Conservation (phyloP, 2,113 vertebrate genomes). For the Eidolon helvum region DNA sequence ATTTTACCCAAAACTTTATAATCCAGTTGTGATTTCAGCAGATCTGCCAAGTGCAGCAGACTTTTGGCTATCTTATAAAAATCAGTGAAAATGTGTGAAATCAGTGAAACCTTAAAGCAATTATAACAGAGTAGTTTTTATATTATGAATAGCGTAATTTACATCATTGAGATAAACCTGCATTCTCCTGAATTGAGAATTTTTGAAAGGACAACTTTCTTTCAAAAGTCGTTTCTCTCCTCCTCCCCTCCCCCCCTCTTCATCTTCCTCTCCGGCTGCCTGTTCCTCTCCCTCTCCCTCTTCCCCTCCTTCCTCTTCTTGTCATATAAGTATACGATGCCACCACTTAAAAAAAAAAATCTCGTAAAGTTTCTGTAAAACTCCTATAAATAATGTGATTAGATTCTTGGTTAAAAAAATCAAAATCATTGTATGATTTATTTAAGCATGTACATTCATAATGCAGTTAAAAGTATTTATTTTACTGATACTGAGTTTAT, state of each 20-base stretch:
- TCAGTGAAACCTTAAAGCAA: not conserved
- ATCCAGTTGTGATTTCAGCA: not conserved
- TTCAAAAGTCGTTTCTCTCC: not conserved
- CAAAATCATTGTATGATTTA: not conserved
- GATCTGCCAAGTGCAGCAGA: not conserved
- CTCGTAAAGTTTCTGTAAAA: not conserved
- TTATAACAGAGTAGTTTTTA: not conserved
- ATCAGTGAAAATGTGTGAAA: not conserved
- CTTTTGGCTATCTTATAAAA: not conserved
- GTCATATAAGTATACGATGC: not conserved
- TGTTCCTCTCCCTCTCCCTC: not conserved
- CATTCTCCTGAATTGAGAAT: not conserved
- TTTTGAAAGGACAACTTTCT: not conserved
- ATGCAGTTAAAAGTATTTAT: not conserved
- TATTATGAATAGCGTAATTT: not conserved
- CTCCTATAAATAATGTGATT: not conserved
- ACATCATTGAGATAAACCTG: not conserved
- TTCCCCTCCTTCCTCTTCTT: not conserved
- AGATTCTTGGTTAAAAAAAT: not conserved
- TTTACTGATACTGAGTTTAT: not conserved
- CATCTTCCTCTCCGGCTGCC: no score
- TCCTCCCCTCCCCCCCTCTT: accelerated
- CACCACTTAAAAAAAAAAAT: not conserved
- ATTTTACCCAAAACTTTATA: not conserved
- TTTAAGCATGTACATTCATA: not conserved